Conservation (phyloP, 2,888 invertebrate species). For the Loripinus fragilis region DNA sequence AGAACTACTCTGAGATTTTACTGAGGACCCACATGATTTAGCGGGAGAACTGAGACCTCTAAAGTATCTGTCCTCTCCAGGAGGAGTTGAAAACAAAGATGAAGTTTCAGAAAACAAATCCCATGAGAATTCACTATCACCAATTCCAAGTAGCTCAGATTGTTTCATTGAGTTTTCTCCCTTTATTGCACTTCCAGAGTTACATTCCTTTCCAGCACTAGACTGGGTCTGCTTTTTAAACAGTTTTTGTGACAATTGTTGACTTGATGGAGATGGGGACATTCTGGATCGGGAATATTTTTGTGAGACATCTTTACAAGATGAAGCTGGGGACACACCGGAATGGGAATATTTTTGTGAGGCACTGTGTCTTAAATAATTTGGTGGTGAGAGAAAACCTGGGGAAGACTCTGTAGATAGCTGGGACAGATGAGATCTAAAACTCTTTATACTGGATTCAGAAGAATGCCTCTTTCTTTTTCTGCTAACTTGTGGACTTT, state of each 20-base stretch:
- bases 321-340: too few species aligned
- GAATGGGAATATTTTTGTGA: neutral
- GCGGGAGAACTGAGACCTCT: too few species aligned
- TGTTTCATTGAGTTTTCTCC: too few species aligned
- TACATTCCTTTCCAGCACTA: too few species aligned
- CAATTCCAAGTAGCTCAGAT: neutral
- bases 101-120: neutral
- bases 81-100: neutral
- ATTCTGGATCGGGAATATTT: too few species aligned
- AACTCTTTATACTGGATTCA: neutral
- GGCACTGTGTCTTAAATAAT: neutral
- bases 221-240: too few species aligned
- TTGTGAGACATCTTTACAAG: too few species aligned
- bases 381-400: neutral
- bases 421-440: neutral
- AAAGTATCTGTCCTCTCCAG: neutral
- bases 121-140: neutral
- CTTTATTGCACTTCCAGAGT: too few species aligned
- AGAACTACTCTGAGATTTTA: neutral
- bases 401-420: neutral
- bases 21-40: neutral
- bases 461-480: constrained; percentile 9
- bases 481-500: neutral
- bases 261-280: too few species aligned
- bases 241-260: too few species aligned